phyloP scores from a whole-genome alignment of 2,113 vertebrate species.

The Nothoprocta perdicaria region DNA sequence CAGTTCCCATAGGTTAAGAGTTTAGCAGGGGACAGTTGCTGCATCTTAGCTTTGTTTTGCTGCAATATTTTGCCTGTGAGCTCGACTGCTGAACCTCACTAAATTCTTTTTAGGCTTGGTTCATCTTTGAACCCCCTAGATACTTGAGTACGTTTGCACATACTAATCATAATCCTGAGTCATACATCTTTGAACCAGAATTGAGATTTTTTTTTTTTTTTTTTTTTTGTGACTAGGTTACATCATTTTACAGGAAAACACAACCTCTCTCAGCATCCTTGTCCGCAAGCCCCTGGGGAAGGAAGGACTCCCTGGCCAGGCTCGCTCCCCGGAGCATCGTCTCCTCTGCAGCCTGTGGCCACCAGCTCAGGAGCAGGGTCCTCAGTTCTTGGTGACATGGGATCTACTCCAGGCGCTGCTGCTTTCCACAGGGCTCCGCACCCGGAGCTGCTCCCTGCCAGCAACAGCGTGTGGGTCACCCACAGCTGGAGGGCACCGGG shows the following conservation, averaged over 20 bases:
- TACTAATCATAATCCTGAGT: not conserved
- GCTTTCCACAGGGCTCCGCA: not conserved
- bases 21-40: rapidly evolving
- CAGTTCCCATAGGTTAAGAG: not conserved
- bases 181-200: not conserved
- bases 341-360: rapidly evolving
- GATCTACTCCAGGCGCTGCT: not conserved
- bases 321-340: not conserved
- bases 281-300: not conserved
- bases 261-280: not conserved
- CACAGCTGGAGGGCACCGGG: not conserved
- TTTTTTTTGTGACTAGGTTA: not conserved
- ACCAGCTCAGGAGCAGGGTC: not conserved
- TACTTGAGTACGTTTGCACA: not conserved
- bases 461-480: rapidly evolving
- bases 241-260: not conserved
- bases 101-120: not conserved
- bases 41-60: not conserved
- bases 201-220: not conserved
- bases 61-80: not conserved
- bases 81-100: not conserved
- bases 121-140: not conserved
- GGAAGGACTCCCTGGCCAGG: not conserved
- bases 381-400: not conserved
- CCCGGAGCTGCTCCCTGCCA: rapidly evolving